Conservation (phyloP, 2,888 invertebrate genomes). For the Drosophila prostipennis region DNA sequence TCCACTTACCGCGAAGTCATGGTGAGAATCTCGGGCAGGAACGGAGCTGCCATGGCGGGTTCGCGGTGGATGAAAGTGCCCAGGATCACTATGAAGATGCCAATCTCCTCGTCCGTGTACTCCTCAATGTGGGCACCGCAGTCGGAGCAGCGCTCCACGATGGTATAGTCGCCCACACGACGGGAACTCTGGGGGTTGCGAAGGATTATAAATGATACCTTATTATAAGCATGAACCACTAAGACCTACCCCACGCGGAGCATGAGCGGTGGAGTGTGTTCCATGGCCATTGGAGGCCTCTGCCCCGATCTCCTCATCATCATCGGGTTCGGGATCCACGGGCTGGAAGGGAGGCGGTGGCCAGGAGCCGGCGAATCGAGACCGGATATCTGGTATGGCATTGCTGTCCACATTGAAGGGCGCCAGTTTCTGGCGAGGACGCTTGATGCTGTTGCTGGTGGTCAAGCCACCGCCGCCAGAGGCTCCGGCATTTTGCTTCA, state of each 20-base stretch:
- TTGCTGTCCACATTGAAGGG: slow-evolving; percentile 86
- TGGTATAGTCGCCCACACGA: slow-evolving; percentile 89
- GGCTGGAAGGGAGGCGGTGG: slow-evolving; percentile 83
- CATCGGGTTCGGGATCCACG: slow-evolving; percentile 74
- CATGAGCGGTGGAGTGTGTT: slow-evolving; percentile 41
- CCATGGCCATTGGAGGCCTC: slow-evolving; percentile 73
- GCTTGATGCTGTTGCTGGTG: slow-evolving; percentile 84
- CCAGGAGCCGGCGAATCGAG: slow-evolving; percentile 86
- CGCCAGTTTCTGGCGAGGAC: slow-evolving; percentile 86
- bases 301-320: slow-evolving; percentile 64
- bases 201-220: background rate
- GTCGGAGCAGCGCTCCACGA: slow-evolving; percentile 90
- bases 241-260: slow-evolving; percentile 54
- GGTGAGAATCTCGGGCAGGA: slow-evolving; percentile 95
- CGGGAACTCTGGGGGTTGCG: slow-evolving; percentile 85
- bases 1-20: slow-evolving; percentile 91
- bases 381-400: slow-evolving; percentile 85
- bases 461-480: slow-evolving; percentile 27
- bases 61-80: slow-evolving; percentile 98
- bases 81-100: slow-evolving; percentile 95
- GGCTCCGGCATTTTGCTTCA: slow-evolving; percentile 39
- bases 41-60: slow-evolving; percentile 96
- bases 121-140: slow-evolving; percentile 95
- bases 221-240: background rate
- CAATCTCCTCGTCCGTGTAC: slow-evolving; percentile 98